Base-by-base conservation (phyloP, 2,797 vertebrate genomes). In the Phyllotis vaccarum region DNA sequence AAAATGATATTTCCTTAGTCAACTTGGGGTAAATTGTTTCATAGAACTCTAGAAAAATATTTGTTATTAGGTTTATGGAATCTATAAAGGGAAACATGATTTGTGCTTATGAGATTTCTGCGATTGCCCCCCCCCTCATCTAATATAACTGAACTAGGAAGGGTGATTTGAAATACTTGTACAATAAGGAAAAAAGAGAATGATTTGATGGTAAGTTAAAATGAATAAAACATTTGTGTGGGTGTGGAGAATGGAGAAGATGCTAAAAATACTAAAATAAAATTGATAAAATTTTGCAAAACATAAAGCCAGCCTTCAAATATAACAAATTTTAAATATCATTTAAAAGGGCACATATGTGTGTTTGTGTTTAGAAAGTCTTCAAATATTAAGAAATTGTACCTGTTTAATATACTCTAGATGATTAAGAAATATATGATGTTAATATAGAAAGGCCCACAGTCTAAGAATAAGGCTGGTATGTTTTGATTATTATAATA, bases 31-130 rank as follows among this genome's bases (percentile, higher is more conserved):
- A 83, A 64, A 92, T 49, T 49, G 24, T 86, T 75, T 89, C 75
- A 91, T 93, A 68, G 21, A 86, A 70, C 37, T 76, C 11, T 68
- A 14, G 60, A 66, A 93, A 95, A 90, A 72, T 75, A 85, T 80
- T 64, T 82, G n/a, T 9, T 60, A 24, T 60, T 31, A 70, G 82
- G 1, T 40, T 7, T 58, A 68, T 31, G 64, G 29, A 90, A 49
- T 80, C 56, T 76, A 29, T 91, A 60, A 66, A 2, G 75, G 46
- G 68, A 78, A 52, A 1, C 56, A 13, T 16, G 7, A 52, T 52
- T 89, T 46, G 14, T 56, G 46, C 49, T 94, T 75, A 10, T 27
- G 10, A 86, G 46, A 46, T 86, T 82, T 78, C 3, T 40, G n/a
- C 46, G 17, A 16, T 29, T 58, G 37, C 49, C 14, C 12, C 7